Base-by-base conservation (phyloP, 2,888 invertebrate genomes). In the Cantharis lateralis region DNA sequence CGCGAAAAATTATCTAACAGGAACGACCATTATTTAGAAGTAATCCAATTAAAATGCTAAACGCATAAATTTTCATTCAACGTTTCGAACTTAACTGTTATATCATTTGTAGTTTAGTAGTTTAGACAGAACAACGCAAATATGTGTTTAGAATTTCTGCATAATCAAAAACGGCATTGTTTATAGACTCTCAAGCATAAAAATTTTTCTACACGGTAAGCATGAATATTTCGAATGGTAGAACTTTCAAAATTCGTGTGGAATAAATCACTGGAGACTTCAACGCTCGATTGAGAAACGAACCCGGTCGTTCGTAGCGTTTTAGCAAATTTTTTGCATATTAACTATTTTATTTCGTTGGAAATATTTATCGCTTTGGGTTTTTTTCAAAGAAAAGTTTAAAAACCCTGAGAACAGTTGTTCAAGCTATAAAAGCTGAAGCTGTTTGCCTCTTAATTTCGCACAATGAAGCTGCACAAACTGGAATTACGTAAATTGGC, bases 11-110 rank as follows among this genome's bases (percentile, higher is more conserved):
- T 16, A 64, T 20, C 16, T 64, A 64, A 66, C 64, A 74, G 75
- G 71, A 75, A 75, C 71, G 74, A 66, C 72, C 64, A 71, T 78
- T 78, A 75, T 75, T 78, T 15, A 48, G 68, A 68, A 48, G 68
- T 32, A n/a, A 75, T 62, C 62, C 72, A 73, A 75, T 74, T 78
- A 78, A 71, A 70, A 71, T 76, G 48, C 63, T 20, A 75, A 73
- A 75, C 75, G 69, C 75, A 68, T 71, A 75, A 66, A 68, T 71
- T 71, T 71, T 24, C 68, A 71, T 71, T 75, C 48, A 71, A 32
- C 20, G 18, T 28, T 75, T 62, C 68, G 62, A 71, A 69, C 71
- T 62, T 71, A 70, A 75, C 75, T 71, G 75, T 75, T 75, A 71
- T 68, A 62, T 62, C 71, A 68, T 71, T 75, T 71, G 62, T 71